phyloP scores from a whole-genome alignment of 2,113 vertebrate genomes.

The Neomonachus schauinslandi region DNA sequence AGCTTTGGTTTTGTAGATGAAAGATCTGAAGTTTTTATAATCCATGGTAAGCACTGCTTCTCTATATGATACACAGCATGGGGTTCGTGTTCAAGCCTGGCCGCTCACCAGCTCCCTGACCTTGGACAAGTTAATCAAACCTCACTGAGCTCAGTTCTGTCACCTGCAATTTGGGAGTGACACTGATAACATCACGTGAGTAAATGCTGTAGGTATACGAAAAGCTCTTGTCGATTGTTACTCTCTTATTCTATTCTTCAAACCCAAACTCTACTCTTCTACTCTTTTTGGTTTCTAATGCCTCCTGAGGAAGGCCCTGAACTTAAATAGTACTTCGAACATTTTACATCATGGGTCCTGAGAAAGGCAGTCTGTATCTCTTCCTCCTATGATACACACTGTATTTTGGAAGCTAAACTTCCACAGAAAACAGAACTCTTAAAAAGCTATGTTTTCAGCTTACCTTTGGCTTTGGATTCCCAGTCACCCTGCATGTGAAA shows the following conservation, averaged over 20 bases:
- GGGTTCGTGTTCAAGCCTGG: not conserved
- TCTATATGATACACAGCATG: not conserved
- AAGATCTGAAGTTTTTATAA: not conserved
- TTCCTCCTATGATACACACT: not conserved
- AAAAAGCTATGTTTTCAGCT: conserved; percentile 19
- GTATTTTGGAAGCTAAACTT: not conserved
- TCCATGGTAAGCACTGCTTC: not conserved
- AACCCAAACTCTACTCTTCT: not conserved
- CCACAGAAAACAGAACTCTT: not conserved
- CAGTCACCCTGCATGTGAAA: conserved; percentile 94
- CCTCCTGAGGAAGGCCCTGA: not conserved
- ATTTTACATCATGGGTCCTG: not conserved
- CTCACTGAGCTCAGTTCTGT: not conserved
- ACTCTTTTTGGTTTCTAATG: not conserved
- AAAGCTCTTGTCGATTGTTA: not conserved
- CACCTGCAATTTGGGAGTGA: not conserved
- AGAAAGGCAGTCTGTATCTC: not conserved
- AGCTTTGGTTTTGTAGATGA: not conserved
- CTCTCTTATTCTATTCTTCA: not conserved
- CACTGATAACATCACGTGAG: not conserved
- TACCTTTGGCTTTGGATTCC: conserved; percentile 97
- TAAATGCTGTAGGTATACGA: not conserved
- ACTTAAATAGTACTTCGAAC: not conserved
- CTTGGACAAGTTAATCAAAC: not conserved
- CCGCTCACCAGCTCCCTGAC: not conserved